Conservation (phyloP, 2,797 vertebrate genomes). For the Myotis findleyi region DNA sequence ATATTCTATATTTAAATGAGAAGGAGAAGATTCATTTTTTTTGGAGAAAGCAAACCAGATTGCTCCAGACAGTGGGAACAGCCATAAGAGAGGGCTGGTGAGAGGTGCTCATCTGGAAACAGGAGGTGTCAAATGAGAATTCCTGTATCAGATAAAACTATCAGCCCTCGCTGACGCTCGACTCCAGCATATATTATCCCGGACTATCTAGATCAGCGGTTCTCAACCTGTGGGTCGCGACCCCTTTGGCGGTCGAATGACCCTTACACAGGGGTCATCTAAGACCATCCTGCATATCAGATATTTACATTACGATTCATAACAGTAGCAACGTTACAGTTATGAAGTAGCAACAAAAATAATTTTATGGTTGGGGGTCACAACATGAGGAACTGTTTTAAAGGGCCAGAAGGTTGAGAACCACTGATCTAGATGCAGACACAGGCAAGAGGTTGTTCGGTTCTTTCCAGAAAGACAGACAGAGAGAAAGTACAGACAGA, state of each 20-base stretch:
- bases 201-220: background rate
- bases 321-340: no score
- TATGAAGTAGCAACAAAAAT: no score
- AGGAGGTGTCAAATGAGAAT: background rate
- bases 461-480: background rate
- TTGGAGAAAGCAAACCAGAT: background rate
- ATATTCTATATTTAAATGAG: background rate
- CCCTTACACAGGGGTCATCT: no score
- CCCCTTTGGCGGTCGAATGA: no score
- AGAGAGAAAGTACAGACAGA: background rate
- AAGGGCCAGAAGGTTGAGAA: no score
- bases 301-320: no score
- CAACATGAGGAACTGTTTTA: no score
- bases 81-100: accelerated
- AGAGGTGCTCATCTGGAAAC: background rate
- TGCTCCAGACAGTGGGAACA: background rate
- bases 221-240: no score
- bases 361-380: no score
- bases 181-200: background rate
- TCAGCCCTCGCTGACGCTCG: background rate
- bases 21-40: background rate
- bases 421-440: background rate
- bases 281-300: no score
- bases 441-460: background rate
- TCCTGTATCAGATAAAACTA: no score